phyloP scores from a whole-genome alignment of 2,797 vertebrate genomes.

The Bothrops alternatus region DNA sequence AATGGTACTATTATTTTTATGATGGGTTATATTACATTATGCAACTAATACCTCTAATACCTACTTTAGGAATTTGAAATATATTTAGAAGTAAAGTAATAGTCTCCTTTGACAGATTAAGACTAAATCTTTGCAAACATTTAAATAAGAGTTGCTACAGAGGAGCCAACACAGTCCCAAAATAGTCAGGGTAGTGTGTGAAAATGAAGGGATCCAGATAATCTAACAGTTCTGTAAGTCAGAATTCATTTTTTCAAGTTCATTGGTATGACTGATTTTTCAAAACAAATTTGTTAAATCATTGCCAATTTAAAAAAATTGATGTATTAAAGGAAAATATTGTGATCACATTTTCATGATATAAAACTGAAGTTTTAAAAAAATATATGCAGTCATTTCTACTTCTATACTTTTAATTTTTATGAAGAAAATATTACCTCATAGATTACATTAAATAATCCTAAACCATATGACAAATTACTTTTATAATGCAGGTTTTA shows the following conservation, averaged over 20 bases:
- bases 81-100: background rate
- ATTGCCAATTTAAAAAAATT: background rate
- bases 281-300: background rate
- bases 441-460: background rate
- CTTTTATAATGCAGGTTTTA: background rate
- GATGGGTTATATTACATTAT: background rate
- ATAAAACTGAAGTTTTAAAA: background rate
- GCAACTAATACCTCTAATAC: background rate
- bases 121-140: background rate
- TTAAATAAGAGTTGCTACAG: background rate
- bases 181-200: background rate
- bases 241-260: background rate
- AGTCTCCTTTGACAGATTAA: background rate
- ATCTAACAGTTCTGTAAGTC: background rate
- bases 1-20: background rate
- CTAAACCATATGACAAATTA: background rate
- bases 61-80: background rate
- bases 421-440: background rate
- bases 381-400: background rate
- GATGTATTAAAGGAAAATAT: background rate
- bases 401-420: constrained; percentile 17
- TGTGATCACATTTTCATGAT: background rate
- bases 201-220: background rate
- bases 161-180: background rate
- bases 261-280: background rate